Conservation (phyloP, 2,888 invertebrate genomes). For the Dusona sp. region DNA sequence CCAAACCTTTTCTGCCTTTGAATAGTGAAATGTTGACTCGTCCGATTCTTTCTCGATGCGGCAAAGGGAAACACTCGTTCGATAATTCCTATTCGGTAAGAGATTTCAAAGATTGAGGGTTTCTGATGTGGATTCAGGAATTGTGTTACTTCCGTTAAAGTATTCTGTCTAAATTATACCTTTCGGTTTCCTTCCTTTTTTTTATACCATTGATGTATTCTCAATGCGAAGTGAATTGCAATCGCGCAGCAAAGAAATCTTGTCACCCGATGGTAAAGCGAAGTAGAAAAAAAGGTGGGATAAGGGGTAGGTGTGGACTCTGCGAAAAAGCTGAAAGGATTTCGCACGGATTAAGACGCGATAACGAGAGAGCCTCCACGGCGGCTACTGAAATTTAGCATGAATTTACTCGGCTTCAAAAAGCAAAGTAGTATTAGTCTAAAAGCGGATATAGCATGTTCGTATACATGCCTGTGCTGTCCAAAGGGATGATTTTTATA, state of each 20-base stretch:
- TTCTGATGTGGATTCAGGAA: slow-evolving; percentile 8
- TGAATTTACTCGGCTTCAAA: slow-evolving; percentile 19
- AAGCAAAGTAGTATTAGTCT: slow-evolving; percentile 54
- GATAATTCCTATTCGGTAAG: background rate
- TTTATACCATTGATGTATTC: slow-evolving; percentile 23
- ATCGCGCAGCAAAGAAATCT: slow-evolving; percentile 55
- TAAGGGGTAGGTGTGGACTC: slow-evolving; percentile 68
- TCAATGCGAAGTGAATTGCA: slow-evolving; percentile 42
- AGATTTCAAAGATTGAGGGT: slow-evolving; percentile 12
- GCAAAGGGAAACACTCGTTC: background rate
- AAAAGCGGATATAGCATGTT: slow-evolving; percentile 16
- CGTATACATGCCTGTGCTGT: slow-evolving; percentile 6
- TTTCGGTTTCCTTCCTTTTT: background rate
- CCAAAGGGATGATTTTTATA: slow-evolving; percentile 25
- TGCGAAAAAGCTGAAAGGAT: slow-evolving; percentile 79
- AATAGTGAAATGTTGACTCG: slow-evolving; percentile 24
- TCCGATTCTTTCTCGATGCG: slow-evolving; percentile 9
- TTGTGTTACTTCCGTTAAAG: slow-evolving; percentile 67
- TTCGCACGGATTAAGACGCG: slow-evolving; percentile 79
- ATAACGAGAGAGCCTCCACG: slow-evolving; percentile 76
- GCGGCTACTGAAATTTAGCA: slow-evolving; percentile 41
- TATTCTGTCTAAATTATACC: slow-evolving; percentile 68
- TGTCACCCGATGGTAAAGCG: slow-evolving; percentile 6
- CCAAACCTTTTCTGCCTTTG: background rate
- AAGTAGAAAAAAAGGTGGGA: background rate